phyloP scores from a whole-genome alignment of 1,140 invertebrate species.

The Drosophila kepulauana region DNA sequence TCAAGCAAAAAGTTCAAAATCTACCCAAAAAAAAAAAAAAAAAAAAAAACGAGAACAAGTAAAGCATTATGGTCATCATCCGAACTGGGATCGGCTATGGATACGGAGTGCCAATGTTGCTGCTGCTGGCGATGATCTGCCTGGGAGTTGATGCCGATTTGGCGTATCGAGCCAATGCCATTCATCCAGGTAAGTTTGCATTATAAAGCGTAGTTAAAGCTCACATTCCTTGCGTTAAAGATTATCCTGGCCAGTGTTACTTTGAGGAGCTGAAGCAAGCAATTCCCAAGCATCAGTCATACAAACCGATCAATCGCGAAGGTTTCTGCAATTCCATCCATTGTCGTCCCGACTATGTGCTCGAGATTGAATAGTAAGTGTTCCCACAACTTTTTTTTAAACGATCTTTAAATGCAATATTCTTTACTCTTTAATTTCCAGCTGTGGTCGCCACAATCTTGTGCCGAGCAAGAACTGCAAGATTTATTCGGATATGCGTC shows the following conservation, averaged over 20 bases:
- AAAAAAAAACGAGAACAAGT: neutral
- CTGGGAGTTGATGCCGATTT: conserved; percentile 49
- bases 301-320: conserved; percentile 78
- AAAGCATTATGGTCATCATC: conserved; percentile 7
- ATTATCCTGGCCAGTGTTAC: conserved; percentile 78
- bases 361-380: conserved; percentile 72
- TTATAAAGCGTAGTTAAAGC: neutral
- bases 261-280: conserved; percentile 76
- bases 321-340: conserved; percentile 74
- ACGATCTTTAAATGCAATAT: neutral
- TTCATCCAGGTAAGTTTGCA: conserved; percentile 63
- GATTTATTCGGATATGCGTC: conserved; percentile 72
- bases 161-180: conserved; percentile 72
- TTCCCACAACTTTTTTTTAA: too few relatives aligned
- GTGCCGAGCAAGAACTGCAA: conserved; percentile 66
- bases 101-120: conserved; percentile 14
- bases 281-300: conserved; percentile 77
- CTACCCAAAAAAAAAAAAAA: neutral
- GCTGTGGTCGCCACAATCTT: conserved; percentile 79
- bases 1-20: conserved; percentile 52
- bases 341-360: conserved; percentile 73
- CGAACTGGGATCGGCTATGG: conserved; percentile 6
- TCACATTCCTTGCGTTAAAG: conserved; percentile 24
- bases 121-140: conserved; percentile 51
- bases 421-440: conserved; percentile 9